These are phyloP conservation scores for Hyles vespertilio DNA, from an alignment of 1,140 invertebrate genomes.

Conservation along the genomic window DNA sequence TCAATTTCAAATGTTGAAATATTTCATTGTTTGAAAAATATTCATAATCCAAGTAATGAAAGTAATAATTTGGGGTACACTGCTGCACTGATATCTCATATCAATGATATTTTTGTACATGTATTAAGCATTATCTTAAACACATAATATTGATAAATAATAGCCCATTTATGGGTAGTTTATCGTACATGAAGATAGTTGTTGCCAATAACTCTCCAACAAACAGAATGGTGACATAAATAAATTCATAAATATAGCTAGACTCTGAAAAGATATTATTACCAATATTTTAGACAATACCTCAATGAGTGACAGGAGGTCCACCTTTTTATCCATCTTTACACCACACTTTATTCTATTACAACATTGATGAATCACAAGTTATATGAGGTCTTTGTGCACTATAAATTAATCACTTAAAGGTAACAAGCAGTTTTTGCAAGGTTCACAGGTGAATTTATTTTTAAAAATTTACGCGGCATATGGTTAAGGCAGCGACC, in stretches of 20 bases:
- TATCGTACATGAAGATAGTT: too few species aligned
- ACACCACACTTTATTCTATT: slow-evolving; percentile 32
- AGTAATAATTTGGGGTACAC: too few species aligned
- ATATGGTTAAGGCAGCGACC: slow-evolving; percentile 59
- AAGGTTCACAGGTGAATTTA: slow-evolving; percentile 18
- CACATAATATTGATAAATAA: too few species aligned
- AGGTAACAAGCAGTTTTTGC: slow-evolving; percentile 16
- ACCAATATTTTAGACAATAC: slow-evolving; percentile 33
- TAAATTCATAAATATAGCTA: slow-evolving; percentile 4
- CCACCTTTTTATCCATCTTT: slow-evolving; percentile 73
- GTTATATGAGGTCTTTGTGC: slow-evolving; percentile 5
- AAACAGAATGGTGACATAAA: not conserved
- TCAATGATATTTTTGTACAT: too few species aligned
- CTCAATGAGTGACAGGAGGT: slow-evolving; percentile 71
- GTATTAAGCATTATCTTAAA: too few species aligned
- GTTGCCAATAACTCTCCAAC: too few species aligned
- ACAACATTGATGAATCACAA: slow-evolving; percentile 42
- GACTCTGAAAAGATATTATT: too few species aligned
- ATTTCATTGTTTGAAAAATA: not conserved
- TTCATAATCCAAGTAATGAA: not conserved
- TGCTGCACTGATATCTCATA: too few species aligned
- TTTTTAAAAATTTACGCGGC: slow-evolving; percentile 32
- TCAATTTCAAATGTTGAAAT: slow-evolving; percentile 2
- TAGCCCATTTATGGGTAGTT: too few species aligned
- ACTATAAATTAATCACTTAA: slow-evolving; percentile 12